Conservation (phyloP, 2,888 invertebrate species). For the Caenorhabditis afra region DNA sequence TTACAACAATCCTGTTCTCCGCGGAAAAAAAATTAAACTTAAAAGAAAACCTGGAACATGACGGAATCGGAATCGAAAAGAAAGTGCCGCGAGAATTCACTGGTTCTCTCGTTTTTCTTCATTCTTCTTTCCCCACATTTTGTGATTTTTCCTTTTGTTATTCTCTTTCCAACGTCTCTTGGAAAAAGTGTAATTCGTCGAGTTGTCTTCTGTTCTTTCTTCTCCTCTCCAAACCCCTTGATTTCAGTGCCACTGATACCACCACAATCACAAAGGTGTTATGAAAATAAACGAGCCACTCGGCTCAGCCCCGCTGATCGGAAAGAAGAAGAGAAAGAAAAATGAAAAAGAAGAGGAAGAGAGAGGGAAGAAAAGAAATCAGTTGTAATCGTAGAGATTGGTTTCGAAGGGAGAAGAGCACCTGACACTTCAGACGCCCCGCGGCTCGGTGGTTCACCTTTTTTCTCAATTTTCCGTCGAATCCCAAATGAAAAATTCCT, state of each 20-base stretch:
- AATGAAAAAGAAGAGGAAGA: no score
- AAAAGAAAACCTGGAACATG: background rate
- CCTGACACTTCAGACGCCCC: conserved; percentile 47
- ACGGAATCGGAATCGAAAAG: no score
- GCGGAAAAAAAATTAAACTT: background rate
- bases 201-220: background rate
- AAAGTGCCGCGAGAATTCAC: no score
- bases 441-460: conserved; percentile 36
- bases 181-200: conserved; percentile 25
- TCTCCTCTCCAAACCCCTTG: background rate
- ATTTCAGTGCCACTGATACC: conserved; percentile 8
- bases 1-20: background rate
- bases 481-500: conserved; percentile 11
- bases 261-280: conserved; percentile 50
- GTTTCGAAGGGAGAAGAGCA: conserved; percentile 46
- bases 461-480: conserved; percentile 5
- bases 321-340: no score
- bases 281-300: conserved; percentile 60
- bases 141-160: background rate
- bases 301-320: conserved; percentile 11
- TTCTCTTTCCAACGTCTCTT: conserved; percentile 20
- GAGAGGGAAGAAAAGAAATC: conserved; percentile 30
- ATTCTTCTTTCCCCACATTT: background rate
- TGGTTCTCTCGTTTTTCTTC: conserved; percentile 8
- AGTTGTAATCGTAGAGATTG: conserved; percentile 59